These are phyloP conservation scores for Chrysochloris asiatica DNA, from an alignment of 2,113 vertebrate genomes.

Conservation along the genomic window DNA sequence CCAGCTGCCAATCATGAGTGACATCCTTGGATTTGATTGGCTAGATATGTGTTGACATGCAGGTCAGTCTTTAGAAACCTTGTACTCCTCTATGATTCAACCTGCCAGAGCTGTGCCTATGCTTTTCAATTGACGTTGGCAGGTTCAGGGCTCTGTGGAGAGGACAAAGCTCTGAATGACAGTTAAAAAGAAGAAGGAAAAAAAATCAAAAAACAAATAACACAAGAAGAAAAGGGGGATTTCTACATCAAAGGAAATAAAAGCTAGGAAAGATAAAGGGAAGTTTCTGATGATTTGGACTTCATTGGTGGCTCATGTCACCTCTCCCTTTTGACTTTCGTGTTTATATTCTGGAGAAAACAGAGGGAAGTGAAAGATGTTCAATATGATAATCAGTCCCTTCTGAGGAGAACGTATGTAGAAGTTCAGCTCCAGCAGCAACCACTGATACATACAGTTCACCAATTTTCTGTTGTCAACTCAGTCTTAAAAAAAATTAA, in stretches of 20 bases:
- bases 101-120: neutral
- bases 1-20: slow-evolving; percentile 48
- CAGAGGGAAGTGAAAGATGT: slow-evolving; percentile 78
- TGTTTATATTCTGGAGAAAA: slow-evolving; percentile 59
- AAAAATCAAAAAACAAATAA: slow-evolving; percentile 48
- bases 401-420: slow-evolving; percentile 67
- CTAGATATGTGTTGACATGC: neutral
- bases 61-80: neutral
- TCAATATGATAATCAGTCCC: slow-evolving; percentile 81
- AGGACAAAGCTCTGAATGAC: slow-evolving; percentile 17
- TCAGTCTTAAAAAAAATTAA: slow-evolving; percentile 63
- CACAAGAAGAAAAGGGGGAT: slow-evolving; percentile 58
- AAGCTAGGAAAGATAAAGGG: slow-evolving; percentile 64
- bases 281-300: slow-evolving; percentile 63
- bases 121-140: slow-evolving; percentile 41
- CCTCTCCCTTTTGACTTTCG: slow-evolving; percentile 62
- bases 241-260: slow-evolving; percentile 78
- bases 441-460: slow-evolving; percentile 76
- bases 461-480: slow-evolving; percentile 81
- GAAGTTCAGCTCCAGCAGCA: slow-evolving; percentile 80
- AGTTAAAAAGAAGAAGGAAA: neutral
- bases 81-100: neutral
- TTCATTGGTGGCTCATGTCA: slow-evolving; percentile 36
- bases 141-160: slow-evolving; percentile 20
- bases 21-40: neutral